phyloP scores from a whole-genome alignment of 92 coral and sea anemone genomes.

The Parazoanthus swiftii region DNA sequence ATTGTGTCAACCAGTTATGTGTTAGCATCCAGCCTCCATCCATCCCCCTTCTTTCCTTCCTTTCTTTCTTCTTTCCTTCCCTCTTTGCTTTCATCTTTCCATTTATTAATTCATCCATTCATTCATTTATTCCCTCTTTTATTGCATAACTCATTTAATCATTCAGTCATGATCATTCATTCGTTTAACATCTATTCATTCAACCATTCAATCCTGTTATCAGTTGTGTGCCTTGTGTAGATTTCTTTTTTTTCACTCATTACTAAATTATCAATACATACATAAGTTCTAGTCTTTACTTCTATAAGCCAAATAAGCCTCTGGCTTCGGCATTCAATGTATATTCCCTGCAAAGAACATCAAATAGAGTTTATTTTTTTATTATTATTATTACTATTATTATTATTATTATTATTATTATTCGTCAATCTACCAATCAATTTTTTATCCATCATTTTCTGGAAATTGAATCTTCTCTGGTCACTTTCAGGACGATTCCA shows the following conservation, averaged over 20 bases:
- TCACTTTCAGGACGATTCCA: background rate
- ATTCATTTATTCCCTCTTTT: background rate
- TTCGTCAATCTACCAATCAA: no score
- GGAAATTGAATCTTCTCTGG: background rate
- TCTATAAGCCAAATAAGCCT: no score
- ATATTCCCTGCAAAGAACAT: no score
- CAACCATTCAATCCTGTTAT: background rate
- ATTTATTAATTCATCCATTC: background rate
- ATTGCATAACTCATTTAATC: background rate
- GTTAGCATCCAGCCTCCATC: background rate
- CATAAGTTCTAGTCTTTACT: no score
- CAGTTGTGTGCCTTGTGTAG: no score
- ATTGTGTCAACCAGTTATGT: background rate
- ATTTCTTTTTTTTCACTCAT: no score
- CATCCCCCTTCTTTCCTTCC: background rate
- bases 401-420: no score
- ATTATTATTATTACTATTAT: no score
- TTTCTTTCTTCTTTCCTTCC: background rate
- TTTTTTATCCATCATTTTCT: background rate
- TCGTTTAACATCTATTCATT: background rate
- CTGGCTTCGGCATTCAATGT: no score
- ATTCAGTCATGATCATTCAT: background rate
- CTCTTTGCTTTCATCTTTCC: background rate
- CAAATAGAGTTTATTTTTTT: no score
- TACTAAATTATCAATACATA: no score